Percentiles rank a stretch among this genome's conserved stretches.
Conservation (phyloP, 2,113 vertebrate genomes). For the Dipodomys merriami region DNA sequence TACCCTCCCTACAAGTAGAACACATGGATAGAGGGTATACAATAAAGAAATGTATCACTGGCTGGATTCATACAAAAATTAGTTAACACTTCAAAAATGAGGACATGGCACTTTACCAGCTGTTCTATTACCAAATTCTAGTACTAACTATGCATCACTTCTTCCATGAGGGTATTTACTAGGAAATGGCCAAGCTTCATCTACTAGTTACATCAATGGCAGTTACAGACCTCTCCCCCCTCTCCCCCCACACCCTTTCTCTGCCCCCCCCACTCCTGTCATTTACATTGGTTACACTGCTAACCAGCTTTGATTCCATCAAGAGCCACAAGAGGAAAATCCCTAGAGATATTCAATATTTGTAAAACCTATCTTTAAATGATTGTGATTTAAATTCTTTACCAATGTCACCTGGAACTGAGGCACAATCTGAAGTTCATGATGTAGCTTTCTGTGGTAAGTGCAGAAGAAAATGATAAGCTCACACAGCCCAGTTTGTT, state of each 20-base stretch:
- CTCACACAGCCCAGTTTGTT: constrained; percentile 69
- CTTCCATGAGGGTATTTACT: no score
- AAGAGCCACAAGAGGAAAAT: constrained; percentile 54
- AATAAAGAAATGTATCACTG: background rate
- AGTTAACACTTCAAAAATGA: constrained; percentile 29
- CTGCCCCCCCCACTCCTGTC: background rate
- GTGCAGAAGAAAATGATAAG: constrained; percentile 74
- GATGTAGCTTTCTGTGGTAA: constrained; percentile 65
- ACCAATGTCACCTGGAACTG: constrained; percentile 59
- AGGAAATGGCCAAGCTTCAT: background rate
- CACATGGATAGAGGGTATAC: background rate
- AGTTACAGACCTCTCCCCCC: background rate
- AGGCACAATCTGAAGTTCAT: constrained; percentile 67
- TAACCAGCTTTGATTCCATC: constrained; percentile 65
- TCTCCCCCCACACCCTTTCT: background rate
- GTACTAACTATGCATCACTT: background rate
- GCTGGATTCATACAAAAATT: constrained; percentile 9
- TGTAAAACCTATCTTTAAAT: constrained; percentile 76
- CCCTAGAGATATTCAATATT: constrained; percentile 70
- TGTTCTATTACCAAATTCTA: background rate
- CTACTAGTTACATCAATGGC: background rate
- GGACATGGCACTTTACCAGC: background rate
- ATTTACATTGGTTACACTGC: background rate
- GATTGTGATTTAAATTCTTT: constrained; percentile 66
- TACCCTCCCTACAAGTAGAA: background rate